Base-by-base conservation (phyloP, 2,888 invertebrate species). In the Drosophila maculinotata region DNA sequence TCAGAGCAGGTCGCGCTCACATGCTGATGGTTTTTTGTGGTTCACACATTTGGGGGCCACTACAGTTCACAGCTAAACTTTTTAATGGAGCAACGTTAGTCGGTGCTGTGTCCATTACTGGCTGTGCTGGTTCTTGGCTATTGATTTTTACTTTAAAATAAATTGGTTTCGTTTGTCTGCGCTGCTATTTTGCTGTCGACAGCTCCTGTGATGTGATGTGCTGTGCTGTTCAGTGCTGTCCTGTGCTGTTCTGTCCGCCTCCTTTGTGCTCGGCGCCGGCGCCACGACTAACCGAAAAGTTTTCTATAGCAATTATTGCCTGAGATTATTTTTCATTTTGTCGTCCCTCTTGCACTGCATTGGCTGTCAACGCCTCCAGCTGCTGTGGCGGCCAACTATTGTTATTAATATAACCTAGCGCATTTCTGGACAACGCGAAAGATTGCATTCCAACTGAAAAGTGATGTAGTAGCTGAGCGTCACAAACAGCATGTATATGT, bases 131-230 rank as follows among this genome's bases (percentile, higher is more conserved):
- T 53, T 64, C 63, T 71, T 79, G 69, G 57, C 80, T 86, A 83
- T 83, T 83, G 83, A 83, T 83, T 83, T 83, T 86, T 75, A 86
- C 87, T 86, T 77, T 71, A 68, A 83, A 86, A 83, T 86, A 83
- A 83, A 83, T 83, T 86, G 83, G 84, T 86, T 83, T 83, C 87
- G 86, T 83, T 83, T 86, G 80, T 85, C 85, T 69, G 79, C 62
- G 49, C 31, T 58, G 60, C 69, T 54, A 30, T 63, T 60, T 47
- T 44, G 47, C 60, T 48, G 51, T 76, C 76, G 45, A 48, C 65
- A 57, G 47, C 72, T 31, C 25, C 33, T 20, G 7, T n/a, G n/a
- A n/a, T n/a, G n/a, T n/a, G n/a, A n/a, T n/a, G n/a, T n/a, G n/a
- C n/a, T n/a, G n/a, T n/a, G n/a, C n/a, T n/a, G n/a, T n/a, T n/a